These are phyloP conservation scores for Glyphotaelius pellucidus DNA, from an alignment of 2,888 invertebrate species.

Conservation along the genomic window DNA sequence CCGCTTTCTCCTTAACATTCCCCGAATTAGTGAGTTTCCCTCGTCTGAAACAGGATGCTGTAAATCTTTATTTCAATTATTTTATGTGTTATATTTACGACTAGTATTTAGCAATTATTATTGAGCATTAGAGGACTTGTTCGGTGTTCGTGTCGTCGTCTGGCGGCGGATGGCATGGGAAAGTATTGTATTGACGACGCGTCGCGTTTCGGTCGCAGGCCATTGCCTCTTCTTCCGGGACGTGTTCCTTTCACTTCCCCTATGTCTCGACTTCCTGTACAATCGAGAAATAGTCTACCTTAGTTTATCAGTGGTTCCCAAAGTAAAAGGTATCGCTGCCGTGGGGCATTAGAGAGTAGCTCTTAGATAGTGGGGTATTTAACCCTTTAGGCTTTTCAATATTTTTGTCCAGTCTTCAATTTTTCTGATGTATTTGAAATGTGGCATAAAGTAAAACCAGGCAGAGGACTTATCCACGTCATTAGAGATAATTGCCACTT, in stretches of 20 bases:
- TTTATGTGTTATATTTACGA: not conserved
- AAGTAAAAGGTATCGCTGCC: not conserved
- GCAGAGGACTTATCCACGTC: no score
- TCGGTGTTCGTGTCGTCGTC: not conserved
- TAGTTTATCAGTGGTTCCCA: not conserved
- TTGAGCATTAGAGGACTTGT: not conserved
- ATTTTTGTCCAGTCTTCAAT: no score
- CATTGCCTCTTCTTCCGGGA: not conserved
- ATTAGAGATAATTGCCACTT: no score
- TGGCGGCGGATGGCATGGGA: not conserved
- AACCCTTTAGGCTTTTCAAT: no score
- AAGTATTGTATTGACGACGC: not conserved
- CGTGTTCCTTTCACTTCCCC: not conserved
- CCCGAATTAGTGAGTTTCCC: not conserved
- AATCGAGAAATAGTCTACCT: not conserved
- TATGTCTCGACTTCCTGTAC: not conserved
- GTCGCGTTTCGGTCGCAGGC: not conserved
- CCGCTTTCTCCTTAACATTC: not conserved
- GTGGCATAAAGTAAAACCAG: no score
- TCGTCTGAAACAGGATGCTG: not conserved
- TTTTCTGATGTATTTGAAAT: no score
- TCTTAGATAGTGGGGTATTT: no score
- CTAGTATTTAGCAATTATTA: not conserved
- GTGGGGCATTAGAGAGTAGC: no score
- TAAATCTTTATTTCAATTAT: not conserved